Evolutionary conservation across 1,140 invertebrate species (phyloP).

Genomic region (Contarinia nasturtii): DNA sequence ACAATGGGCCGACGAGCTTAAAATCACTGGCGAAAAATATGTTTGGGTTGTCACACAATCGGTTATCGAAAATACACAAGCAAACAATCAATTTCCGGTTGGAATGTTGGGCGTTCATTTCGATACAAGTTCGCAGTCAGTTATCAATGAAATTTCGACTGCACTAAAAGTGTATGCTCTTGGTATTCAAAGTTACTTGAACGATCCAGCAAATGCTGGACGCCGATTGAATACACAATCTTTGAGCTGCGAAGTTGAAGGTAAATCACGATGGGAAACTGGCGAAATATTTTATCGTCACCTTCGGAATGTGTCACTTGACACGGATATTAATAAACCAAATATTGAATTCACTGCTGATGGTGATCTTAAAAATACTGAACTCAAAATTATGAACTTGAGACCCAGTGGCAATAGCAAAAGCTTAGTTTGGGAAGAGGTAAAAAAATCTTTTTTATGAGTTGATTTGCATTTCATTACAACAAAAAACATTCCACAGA

Average conservation of each 20-base stretch:
- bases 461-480: neutral
- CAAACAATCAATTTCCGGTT: constrained; percentile 69
- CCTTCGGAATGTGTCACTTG: constrained; percentile 65
- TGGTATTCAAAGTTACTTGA: constrained; percentile 70
- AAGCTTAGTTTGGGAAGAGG: constrained; percentile 80
- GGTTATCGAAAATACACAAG: constrained; percentile 59
- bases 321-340: constrained; percentile 54
- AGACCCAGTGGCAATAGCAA: constrained; percentile 48
- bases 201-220: constrained; percentile 45
- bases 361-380: constrained; percentile 66
- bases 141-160: constrained; percentile 71
- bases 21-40: constrained; percentile 84
- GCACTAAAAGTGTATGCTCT: constrained; percentile 81
- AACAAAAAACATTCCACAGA: constrained; percentile 31
- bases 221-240: constrained; percentile 49
- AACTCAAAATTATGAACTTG: constrained; percentile 85
- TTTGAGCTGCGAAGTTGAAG: constrained; percentile 35
- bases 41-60: constrained; percentile 95
- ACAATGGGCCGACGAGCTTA: constrained; percentile 54
- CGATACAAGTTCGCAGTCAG: constrained; percentile 59
- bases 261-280: constrained; percentile 22
- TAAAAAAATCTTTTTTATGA: constrained; percentile 24
- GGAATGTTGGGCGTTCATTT: constrained; percentile 90
- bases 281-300: constrained; percentile 43
- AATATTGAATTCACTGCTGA: constrained; percentile 75